Evolutionary conservation across 23 tunicate species (phyloP).

Genomic region (Trididemnum miniatum): DNA sequence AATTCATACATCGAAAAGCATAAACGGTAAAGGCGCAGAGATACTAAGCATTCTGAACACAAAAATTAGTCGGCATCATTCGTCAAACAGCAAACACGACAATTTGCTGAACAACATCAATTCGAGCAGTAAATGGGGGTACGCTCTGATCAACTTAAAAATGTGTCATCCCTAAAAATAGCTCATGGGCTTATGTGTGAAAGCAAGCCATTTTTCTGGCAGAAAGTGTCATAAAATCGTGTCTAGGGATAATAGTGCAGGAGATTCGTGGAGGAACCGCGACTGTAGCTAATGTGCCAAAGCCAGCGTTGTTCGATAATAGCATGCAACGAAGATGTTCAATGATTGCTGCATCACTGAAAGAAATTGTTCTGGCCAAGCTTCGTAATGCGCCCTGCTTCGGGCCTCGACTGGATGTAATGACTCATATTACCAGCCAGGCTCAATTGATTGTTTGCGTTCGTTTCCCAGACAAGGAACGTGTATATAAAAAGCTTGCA

Average conservation of each 20-base stretch:
- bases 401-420: constrained; percentile 64
- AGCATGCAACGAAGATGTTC: constrained; percentile 42
- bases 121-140: constrained; percentile 29
- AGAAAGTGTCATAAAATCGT: constrained; percentile 61
- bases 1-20: constrained; percentile 40
- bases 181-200: constrained; percentile 46
- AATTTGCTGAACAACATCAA: constrained; percentile 57
- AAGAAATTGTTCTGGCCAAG: constrained; percentile 50
- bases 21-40: constrained; percentile 50
- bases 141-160: constrained; percentile 40
- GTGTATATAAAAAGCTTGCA: constrained; percentile 17
- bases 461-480: constrained; percentile 54
- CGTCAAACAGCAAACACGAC: constrained; percentile 49
- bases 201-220: constrained; percentile 57
- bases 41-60: constrained; percentile 59
- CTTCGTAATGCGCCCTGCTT: too few species aligned
- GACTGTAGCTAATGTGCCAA: constrained; percentile 52
- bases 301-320: constrained; percentile 49
- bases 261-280: constrained; percentile 51
- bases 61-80: constrained; percentile 60
- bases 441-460: constrained; percentile 65
- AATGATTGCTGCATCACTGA: constrained; percentile 25
- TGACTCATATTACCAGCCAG: constrained; percentile 55
- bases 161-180: constrained; percentile 51
- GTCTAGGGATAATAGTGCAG: constrained; percentile 55